Evolutionary conservation across 2,797 vertebrate genomes (phyloP), one percentile per base, ranked within the genome.

Genomic region (Rhinoraja longicauda): DNA sequence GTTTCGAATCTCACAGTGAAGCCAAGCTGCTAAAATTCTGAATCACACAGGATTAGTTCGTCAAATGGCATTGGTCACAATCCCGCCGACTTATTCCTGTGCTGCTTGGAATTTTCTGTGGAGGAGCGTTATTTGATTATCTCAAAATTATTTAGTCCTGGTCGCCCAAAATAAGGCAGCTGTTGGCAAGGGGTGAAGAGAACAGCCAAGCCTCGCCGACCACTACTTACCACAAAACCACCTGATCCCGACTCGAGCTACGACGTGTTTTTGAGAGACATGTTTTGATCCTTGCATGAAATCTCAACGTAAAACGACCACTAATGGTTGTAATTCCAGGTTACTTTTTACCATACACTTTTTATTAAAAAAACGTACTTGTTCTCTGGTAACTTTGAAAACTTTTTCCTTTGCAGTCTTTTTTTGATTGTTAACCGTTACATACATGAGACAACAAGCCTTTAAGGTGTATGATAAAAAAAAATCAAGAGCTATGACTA

Each of bases 321-420:
- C 97, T 97, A 96, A 96, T 98, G 97, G 97, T 98, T 98, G 99
- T 98, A 96, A 97, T 96, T 93, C 97, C 97, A 97, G 96, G 95
- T 96, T 96, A 96, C 96, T 96, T 96, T 96, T 97, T 96, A 96
- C 97, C 97, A 98, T 98, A 97, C 97, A 96, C 96, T 97, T 97
- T 96, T 96, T 53, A 53, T 53, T 53, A 4, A 45, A 53, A 95
- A 95, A 93, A 95, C 94, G 93, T 94, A 94, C 94, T 94, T 95
- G 93, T 92, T 93, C 88, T 96, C 45, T 13, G 75, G 70, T 73
- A 92, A 75, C 72, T 92, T 72, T 70, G 72, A 92, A 92, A 92
- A 53, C 90, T 53, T 72, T 53, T 67, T 67, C n/a, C 84, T n/a
- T 53, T 92, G 90, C 90, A 73, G 70, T 92, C 15, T 39, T 70